Conservation (phyloP, 2,888 invertebrate species). For the Nemapogon koenigi region DNA sequence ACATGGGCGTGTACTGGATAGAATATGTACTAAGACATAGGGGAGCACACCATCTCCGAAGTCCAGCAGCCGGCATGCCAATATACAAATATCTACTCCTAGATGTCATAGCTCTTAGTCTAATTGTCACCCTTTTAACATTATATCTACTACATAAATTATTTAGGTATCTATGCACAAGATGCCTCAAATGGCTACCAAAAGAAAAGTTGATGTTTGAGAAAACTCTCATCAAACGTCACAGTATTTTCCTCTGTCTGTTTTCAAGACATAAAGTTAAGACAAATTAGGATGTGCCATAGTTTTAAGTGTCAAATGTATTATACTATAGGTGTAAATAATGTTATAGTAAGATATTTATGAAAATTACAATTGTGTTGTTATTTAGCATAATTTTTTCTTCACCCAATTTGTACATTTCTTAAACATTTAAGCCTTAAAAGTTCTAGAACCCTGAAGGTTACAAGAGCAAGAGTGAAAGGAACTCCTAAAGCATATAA, state of each 20-base stretch:
- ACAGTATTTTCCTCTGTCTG: conserved; percentile 39
- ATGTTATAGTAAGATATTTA: conserved; percentile 40
- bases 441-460: too few relatives aligned
- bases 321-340: conserved; percentile 38
- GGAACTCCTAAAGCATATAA: too few relatives aligned
- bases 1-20: conserved; percentile 69
- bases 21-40: conserved; percentile 68
- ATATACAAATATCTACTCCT: conserved; percentile 50
- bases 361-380: conserved; percentile 19
- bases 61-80: conserved; percentile 52
- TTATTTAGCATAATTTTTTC: not conserved
- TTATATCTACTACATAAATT: conserved; percentile 40
- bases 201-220: conserved; percentile 39
- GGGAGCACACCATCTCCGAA: conserved; percentile 56
- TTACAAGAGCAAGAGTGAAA: too few relatives aligned
- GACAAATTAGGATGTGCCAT: conserved; percentile 21
- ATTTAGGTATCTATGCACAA: conserved; percentile 45
- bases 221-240: conserved; percentile 39
- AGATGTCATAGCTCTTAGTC: conserved; percentile 40
- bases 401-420: too few relatives aligned
- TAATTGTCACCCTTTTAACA: conserved; percentile 30
- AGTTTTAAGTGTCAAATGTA: conserved; percentile 16
- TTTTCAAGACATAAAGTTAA: conserved; percentile 49
- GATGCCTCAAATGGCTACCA: conserved; percentile 50
- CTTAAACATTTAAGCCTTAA: too few relatives aligned